Evolutionary conservation across 1,140 invertebrate genomes (phyloP), one percentile per base, ranked within the genome.

Genomic region (Rhopalosiphum maidis): DNA sequence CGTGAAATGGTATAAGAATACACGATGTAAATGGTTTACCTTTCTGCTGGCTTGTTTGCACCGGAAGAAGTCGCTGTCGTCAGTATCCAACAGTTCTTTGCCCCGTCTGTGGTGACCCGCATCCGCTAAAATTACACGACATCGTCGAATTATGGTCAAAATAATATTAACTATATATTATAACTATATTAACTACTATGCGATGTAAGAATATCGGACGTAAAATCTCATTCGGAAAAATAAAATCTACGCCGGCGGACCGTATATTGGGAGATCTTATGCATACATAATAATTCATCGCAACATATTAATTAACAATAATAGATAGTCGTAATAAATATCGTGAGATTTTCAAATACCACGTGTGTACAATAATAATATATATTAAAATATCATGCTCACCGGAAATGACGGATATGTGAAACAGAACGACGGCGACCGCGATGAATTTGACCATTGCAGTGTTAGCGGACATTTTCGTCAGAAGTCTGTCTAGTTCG

Each of bases 11-110:
- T 23, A 25, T 60, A 55, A 35, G 35, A 82, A 37, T 37, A 82
- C 11, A 68, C 9, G 9, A 30, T 37, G 4, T n/a, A 82, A 82
- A 82, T 35, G 35, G 35, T 41, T 87, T 89, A 94, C 93, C 90
- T 94, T 94, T 18, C 85, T 92, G 9, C 85, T 88, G 60, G 90
- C 90, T 82, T 92, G 90, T 88, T 94, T 94, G 25, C 93, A 94
- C n/a, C 87, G 90, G 35, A 94, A 94, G 21, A 88, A 87, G 37
- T 94, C 93, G 35, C 43, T 91, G 85, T 92, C 87, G 9, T 88
- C 91, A 23, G 87, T 92, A 35, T 94, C 93, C 91, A 93, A 93
- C 48, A 93, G 82, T 9, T 93, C 91, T 85, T 93, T 93, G 37
- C 68, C 91, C 0, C 91, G 82, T 55, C 77, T 93, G 15, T 51